Conservation (phyloP, 2,888 invertebrate genomes). For the Apodemia zela region DNA sequence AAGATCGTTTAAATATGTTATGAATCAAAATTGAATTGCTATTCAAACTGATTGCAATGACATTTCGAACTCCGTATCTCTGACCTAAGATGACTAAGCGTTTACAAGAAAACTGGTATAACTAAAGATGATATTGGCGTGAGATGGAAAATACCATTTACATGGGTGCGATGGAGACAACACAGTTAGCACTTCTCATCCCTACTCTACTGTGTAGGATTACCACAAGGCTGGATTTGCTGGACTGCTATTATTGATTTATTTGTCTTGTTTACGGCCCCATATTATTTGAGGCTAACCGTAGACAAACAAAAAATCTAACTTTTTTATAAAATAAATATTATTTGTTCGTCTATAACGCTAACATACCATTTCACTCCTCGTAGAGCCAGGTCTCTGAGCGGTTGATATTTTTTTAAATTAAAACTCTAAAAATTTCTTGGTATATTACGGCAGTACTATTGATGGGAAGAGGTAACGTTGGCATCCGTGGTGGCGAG, state of each 20-base stretch:
- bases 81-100: conserved; percentile 67
- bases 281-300: too few relatives aligned
- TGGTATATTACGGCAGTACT: too few relatives aligned
- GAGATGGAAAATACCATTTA: conserved; percentile 38
- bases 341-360: too few relatives aligned
- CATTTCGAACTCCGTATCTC: conserved; percentile 61
- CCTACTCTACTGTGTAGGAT: conserved; percentile 43
- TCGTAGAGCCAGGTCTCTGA: too few relatives aligned
- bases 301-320: too few relatives aligned
- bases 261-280: neutral
- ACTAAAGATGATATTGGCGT: conserved; percentile 45
- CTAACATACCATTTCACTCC: too few relatives aligned
- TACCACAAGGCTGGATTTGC: neutral
- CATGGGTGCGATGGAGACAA: conserved; percentile 44
- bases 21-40: conserved; percentile 34
- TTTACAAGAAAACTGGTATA: conserved; percentile 57
- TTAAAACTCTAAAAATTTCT: too few relatives aligned
- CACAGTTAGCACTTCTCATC: conserved; percentile 34
- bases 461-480: too few relatives aligned
- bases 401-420: too few relatives aligned
- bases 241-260: neutral
- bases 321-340: too few relatives aligned
- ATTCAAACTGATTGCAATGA: conserved; percentile 53
- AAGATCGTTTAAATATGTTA: conserved; percentile 5
- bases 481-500: too few relatives aligned